A percentile compares a stretch with the other conserved stretches of the same genome.
Conservation (phyloP, 2,797 vertebrate species). For the Lutra lutra region DNA sequence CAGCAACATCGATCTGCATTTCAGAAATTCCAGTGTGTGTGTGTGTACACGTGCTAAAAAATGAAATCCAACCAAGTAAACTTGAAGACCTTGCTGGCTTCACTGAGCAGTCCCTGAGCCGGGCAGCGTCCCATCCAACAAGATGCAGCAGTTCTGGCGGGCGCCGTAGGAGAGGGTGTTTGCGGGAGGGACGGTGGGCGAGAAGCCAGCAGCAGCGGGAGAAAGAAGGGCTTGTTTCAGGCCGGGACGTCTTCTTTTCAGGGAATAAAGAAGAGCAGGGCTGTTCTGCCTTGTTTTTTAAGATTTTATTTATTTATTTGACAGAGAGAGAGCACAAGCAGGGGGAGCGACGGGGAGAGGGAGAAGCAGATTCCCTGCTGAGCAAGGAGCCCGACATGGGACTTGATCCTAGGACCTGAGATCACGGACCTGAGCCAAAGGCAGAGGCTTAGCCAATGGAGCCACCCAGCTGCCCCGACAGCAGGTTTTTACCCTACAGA, state of each 20-base stretch:
- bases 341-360: too few species aligned
- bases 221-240: neutral
- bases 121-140: neutral
- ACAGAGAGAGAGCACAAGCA: too few species aligned
- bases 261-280: neutral
- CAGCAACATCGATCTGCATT: fast-evolving
- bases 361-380: too few species aligned
- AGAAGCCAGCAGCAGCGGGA: neutral
- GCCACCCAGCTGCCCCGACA: too few species aligned
- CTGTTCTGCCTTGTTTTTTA: too few species aligned
- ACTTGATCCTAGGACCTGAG: too few species aligned
- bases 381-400: too few species aligned
- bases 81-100: neutral
- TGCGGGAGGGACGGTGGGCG: neutral
- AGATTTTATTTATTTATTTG: too few species aligned
- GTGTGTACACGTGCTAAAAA: neutral
- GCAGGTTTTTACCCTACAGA: too few species aligned
- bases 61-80: neutral
- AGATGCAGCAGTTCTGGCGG: fast-evolving
- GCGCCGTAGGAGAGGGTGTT: fast-evolving
- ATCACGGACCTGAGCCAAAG: too few species aligned
- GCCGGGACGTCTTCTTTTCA: too few species aligned
- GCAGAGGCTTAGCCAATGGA: too few species aligned
- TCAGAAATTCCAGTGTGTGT: neutral
- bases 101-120: neutral